Conservation (phyloP, 1,140 invertebrate genomes). For the Lepidurus couesii region DNA sequence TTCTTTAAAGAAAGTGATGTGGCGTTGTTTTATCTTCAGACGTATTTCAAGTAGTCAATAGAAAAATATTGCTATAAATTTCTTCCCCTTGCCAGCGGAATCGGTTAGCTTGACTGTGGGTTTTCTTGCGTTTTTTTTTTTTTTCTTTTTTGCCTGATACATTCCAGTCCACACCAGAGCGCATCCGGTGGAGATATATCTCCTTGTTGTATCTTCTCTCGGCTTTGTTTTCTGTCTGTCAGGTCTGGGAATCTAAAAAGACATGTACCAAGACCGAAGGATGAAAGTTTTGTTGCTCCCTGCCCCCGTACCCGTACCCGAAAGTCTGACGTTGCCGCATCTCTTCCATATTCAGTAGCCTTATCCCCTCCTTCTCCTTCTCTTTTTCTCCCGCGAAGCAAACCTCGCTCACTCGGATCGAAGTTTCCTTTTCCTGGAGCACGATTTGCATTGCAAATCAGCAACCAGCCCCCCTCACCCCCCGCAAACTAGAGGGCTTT, state of each 20-base stretch:
- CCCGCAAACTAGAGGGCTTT: not conserved
- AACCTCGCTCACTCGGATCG: constrained; percentile 13
- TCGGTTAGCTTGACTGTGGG: not conserved
- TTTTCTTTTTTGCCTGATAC: not conserved
- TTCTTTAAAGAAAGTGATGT: not conserved
- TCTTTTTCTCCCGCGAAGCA: not conserved
- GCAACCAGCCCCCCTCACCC: not conserved
- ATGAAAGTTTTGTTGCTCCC: not conserved
- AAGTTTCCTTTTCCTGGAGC: constrained; percentile 18
- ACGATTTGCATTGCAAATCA: constrained; percentile 19
- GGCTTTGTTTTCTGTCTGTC: constrained; percentile 10
- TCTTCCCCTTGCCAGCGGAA: not conserved
- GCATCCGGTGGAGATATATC: constrained; percentile 6
- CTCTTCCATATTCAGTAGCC: constrained; percentile 18
- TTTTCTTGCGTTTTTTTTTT: not conserved
- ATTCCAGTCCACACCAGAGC: constrained; percentile 7
- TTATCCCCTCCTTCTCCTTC: not conserved
- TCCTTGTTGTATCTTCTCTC: not conserved
- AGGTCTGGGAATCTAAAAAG: constrained; percentile 9
- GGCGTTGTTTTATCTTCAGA: not conserved
- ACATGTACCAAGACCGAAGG: not conserved
- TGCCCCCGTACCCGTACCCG: not conserved
- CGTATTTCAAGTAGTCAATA: constrained; percentile 13
- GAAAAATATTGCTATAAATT: constrained; percentile 19
- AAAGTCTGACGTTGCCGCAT: constrained; percentile 13